Conservation (phyloP, 2,113 vertebrate species). For the Cephalopterus ornatus region DNA sequence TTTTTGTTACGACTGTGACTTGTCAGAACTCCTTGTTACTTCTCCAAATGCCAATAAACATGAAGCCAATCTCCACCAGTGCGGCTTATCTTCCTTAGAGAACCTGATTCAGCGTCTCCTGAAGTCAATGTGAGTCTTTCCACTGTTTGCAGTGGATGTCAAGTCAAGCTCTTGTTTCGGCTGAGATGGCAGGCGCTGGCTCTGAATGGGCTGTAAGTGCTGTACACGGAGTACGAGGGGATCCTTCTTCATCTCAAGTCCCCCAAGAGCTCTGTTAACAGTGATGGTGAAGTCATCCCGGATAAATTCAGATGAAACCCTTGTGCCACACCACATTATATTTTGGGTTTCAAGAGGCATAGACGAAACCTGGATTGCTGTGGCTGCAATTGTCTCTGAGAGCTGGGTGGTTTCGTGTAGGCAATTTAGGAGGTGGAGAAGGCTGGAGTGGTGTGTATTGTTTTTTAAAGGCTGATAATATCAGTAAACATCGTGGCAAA, state of each 20-base stretch:
- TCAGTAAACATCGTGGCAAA: fast-evolving
- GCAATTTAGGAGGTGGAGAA: not conserved
- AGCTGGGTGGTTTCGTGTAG: not conserved
- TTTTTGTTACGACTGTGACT: not conserved
- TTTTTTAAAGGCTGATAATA: not conserved
- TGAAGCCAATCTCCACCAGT: not conserved
- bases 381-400: not conserved
- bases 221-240: not conserved
- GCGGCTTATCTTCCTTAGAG: not conserved
- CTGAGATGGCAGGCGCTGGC: not conserved
- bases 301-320: not conserved
- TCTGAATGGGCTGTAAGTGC: not conserved
- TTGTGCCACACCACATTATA: not conserved
- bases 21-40: not conserved
- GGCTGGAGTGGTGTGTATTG: not conserved
- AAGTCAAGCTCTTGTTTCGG: not conserved
- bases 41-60: not conserved
- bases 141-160: not conserved
- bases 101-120: not conserved
- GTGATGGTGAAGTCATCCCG: not conserved
- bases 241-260: not conserved
- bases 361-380: not conserved
- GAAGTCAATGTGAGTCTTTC: not conserved
- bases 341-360: not conserved
- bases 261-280: not conserved